Conservation (phyloP, 2,113 vertebrate genomes). For the Pionites leucogaster region DNA sequence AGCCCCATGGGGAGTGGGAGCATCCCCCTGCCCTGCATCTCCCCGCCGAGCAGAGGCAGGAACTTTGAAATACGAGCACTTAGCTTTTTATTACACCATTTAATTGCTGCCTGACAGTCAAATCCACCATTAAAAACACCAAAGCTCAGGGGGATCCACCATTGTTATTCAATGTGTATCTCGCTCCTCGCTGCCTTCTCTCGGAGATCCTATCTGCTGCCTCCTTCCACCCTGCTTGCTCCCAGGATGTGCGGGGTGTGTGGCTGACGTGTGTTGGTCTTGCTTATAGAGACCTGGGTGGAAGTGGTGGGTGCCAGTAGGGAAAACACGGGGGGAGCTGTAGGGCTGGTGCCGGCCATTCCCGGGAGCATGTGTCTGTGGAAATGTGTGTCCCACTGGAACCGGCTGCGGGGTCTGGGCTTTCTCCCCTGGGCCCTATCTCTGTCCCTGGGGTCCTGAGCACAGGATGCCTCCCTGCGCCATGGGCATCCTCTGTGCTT, state of each 20-base stretch:
- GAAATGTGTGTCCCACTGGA: background rate
- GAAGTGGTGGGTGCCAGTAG: background rate
- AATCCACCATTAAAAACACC: conserved; percentile 53
- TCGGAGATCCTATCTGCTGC: background rate
- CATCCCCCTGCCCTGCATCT: background rate
- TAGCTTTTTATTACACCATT: conserved; percentile 63
- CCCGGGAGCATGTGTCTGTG: accelerated
- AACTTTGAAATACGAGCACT: conserved; percentile 49
- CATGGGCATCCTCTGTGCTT: background rate
- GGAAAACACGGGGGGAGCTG: background rate
- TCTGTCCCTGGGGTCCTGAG: background rate
- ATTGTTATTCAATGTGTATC: conserved; percentile 24
- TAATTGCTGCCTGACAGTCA: conserved; percentile 64
- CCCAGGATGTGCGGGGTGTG: accelerated
- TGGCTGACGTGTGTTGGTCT: background rate
- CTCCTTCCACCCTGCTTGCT: background rate
- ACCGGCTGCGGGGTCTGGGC: accelerated
- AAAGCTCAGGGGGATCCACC: conserved; percentile 35
- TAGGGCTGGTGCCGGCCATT: accelerated
- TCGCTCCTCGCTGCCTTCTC: background rate
- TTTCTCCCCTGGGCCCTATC: background rate
- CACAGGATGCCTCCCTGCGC: accelerated
- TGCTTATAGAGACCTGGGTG: background rate
- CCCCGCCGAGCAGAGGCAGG: background rate
- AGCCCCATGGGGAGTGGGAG: background rate